phyloP scores from a whole-genome alignment of 2,888 invertebrate species.

The Mythimna albipuncta region DNA sequence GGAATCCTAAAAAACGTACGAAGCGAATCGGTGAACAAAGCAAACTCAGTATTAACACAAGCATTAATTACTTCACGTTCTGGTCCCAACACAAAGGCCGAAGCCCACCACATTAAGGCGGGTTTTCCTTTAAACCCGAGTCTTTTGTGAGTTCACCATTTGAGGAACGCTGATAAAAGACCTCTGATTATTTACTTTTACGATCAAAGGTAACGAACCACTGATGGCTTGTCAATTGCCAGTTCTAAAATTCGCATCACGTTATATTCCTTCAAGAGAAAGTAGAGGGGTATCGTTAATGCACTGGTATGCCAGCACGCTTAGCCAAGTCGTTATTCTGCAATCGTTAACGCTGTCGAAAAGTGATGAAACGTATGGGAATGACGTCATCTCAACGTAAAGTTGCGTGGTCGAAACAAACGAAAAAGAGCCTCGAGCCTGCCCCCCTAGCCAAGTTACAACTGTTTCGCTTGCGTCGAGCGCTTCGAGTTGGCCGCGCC shows the following conservation, averaged over 20 bases:
- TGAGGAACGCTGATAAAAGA: neutral
- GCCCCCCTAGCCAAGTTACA: too few species aligned
- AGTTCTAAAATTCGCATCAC: neutral
- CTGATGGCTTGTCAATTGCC: neutral
- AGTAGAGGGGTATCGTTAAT: neutral
- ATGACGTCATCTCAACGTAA: too few species aligned
- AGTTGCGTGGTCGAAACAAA: too few species aligned
- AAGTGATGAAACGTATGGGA: too few species aligned
- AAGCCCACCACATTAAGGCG: neutral
- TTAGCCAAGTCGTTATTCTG: too few species aligned
- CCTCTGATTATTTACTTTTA: conserved; percentile 7
- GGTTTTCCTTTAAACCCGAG: neutral
- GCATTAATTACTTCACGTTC: conserved; percentile 14
- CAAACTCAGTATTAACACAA: neutral
- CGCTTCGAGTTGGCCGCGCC: too few species aligned
- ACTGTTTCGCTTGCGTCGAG: too few species aligned
- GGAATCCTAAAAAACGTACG: too few species aligned
- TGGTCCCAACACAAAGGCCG: neutral
- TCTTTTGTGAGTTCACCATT: neutral
- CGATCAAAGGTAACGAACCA: conserved; percentile 9
- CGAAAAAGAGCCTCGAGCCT: too few species aligned
- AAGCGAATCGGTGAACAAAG: neutral
- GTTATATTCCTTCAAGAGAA: too few species aligned
- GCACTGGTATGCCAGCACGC: neutral
- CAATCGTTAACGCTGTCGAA: too few species aligned